Evolutionary conservation across 2,113 vertebrate species (phyloP), one percentile per base, ranked within the genome.

Genomic region (Salvelinus sp.): DNA sequence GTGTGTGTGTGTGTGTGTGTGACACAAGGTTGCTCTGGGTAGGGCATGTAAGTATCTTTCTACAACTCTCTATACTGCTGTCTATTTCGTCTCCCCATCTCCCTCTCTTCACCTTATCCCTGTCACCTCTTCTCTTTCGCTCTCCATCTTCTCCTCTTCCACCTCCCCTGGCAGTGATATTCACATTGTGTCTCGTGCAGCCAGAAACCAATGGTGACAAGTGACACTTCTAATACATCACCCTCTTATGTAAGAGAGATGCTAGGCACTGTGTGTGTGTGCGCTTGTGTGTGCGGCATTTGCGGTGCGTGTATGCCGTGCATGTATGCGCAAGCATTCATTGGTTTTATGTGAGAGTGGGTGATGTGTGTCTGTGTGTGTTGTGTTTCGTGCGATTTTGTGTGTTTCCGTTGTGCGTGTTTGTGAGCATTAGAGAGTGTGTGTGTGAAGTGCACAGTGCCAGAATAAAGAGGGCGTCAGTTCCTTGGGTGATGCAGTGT

Each of bases 151-250:
- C 44, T 1, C 60, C 7, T 30, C 38, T 33, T 66, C 62, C 33
- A 44, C n/a, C 0, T 64, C 81, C 83, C 75, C 20, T 83, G 84
- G 80, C 81, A 76, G 33, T 79, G 75, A 80, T 33, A 67, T 48
- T 76, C 57, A 78, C 69, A 72, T 72, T 60, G 60, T 60, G 76
- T 50, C 9, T 44, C 2, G 38, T 44, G 38, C 38, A 44, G 38
- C 38, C 63, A 86, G 81, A 90, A 90, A 85, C 85, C 85, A 76
- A 76, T 69, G 77, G 77, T 81, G 87, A 44, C 38, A 12, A 44
- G 38, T 44, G 38, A 91, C 92, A 90, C 85, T 89, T 88, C 86
- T 76, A 81, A 89, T 90, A 88, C 90, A 81, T 92, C 86, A 86
- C 14, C 72, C 58, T 50, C 5, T 13, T 30, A 84, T 84, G 82